Evolutionary conservation across 1,140 invertebrate genomes (phyloP).

Genomic region (Drosophila ficusphila): DNA sequence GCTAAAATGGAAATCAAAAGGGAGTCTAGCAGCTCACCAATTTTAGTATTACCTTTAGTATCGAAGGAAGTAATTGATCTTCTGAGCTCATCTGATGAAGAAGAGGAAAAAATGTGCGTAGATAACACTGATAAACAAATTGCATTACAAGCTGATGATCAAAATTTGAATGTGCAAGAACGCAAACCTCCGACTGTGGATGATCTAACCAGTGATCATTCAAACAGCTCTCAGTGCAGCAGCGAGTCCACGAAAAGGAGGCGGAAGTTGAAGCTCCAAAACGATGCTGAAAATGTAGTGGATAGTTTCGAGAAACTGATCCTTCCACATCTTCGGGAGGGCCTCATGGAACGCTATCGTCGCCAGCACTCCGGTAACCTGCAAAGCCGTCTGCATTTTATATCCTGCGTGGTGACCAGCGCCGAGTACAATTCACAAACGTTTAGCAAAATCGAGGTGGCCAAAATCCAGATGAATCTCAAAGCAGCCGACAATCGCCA

Average conservation of each 20-base stretch:
- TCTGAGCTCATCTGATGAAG: constrained; percentile 46
- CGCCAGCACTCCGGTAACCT: constrained; percentile 38
- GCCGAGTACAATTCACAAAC: constrained; percentile 56
- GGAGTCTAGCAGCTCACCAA: not conserved
- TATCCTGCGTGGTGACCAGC: constrained; percentile 73
- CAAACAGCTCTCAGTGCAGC: constrained; percentile 25
- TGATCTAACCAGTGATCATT: constrained; percentile 27
- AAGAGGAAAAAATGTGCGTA: constrained; percentile 26
- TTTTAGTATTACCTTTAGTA: not conserved
- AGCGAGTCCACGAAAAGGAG: constrained; percentile 31
- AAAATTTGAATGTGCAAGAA: not conserved
- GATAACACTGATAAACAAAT: not conserved
- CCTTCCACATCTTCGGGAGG: constrained; percentile 55
- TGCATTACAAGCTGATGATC: not conserved
- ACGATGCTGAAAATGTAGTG: constrained; percentile 56
- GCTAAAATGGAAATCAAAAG: constrained; percentile 7
- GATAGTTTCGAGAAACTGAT: constrained; percentile 74
- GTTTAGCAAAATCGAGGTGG: constrained; percentile 64
- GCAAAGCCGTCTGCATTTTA: constrained; percentile 60
- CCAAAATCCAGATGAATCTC: constrained; percentile 71
- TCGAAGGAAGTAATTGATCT: constrained; percentile 33
- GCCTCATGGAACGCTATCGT: constrained; percentile 48
- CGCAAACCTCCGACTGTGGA: not conserved
- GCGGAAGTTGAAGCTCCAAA: constrained; percentile 42
- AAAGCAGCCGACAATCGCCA: constrained; percentile 52